A percentile compares a stretch with the other conserved stretches of the same genome.
Conservation (phyloP, 2,888 invertebrate genomes). For the Volucella inflata region DNA sequence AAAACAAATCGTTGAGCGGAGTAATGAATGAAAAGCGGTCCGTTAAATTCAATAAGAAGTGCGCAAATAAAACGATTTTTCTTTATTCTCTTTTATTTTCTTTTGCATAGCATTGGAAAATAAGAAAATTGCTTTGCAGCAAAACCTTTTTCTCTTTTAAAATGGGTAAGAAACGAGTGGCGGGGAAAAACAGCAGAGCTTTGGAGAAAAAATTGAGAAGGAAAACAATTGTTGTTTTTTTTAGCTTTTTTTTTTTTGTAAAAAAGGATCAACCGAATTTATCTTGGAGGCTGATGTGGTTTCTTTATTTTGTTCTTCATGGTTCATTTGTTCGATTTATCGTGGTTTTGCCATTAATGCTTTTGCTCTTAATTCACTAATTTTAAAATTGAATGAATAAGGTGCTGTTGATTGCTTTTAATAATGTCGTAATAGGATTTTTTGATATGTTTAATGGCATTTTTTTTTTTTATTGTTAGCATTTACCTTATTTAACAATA, state of each 20-base stretch:
- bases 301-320: slow-evolving; percentile 44
- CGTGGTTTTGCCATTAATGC: slow-evolving; percentile 50
- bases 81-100: slow-evolving; percentile 20
- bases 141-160: slow-evolving; percentile 5
- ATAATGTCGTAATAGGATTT: slow-evolving; percentile 68
- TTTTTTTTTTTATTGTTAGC: background rate
- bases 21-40: slow-evolving; percentile 20
- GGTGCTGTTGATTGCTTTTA: slow-evolving; percentile 63
- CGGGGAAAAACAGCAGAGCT: slow-evolving; percentile 19
- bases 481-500: too few relatives aligned
- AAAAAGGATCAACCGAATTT: slow-evolving; percentile 68
- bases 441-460: slow-evolving; percentile 26
- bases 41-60: slow-evolving; percentile 68
- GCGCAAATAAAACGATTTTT: slow-evolving; percentile 44
- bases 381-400: slow-evolving; percentile 28
- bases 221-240: slow-evolving; percentile 18
- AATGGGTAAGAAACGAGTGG: background rate
- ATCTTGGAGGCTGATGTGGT: slow-evolving; percentile 31
- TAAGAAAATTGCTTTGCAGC: slow-evolving; percentile 53
- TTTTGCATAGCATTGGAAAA: slow-evolving; percentile 59
- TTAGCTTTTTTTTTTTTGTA: slow-evolving; percentile 6
- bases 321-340: slow-evolving; percentile 52
- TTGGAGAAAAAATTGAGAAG: slow-evolving; percentile 16
- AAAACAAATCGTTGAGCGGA: slow-evolving; percentile 19
- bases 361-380: slow-evolving; percentile 49